phyloP scores from a whole-genome alignment of 2,888 invertebrate species.

The Ornithoptera alexandrae region DNA sequence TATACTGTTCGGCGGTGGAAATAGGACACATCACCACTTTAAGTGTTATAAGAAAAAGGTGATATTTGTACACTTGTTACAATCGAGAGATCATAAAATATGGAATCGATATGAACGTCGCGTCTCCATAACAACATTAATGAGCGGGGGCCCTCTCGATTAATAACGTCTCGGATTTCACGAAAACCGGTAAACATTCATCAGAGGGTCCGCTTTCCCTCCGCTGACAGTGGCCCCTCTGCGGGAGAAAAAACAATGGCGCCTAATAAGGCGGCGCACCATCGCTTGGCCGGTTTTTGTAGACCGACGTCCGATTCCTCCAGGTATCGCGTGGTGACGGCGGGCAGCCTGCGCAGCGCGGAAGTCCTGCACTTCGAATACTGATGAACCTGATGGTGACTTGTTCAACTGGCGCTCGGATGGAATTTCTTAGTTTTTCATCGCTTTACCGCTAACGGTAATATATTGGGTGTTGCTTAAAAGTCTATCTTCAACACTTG shows the following conservation, averaged over 20 bases:
- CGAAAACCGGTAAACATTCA: slow-evolving; percentile 42
- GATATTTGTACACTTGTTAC: not conserved
- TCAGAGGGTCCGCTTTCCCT: slow-evolving; percentile 37
- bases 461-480: no score
- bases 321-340: slow-evolving; percentile 12
- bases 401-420: no score
- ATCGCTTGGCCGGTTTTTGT: slow-evolving; percentile 37
- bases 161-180: slow-evolving; percentile 35
- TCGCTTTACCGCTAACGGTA: no score
- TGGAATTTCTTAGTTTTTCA: no score
- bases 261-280: slow-evolving; percentile 54
- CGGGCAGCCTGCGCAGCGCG: slow-evolving; percentile 5
- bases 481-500: no score
- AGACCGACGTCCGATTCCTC: slow-evolving; percentile 20
- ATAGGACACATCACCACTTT: no score
- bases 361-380: slow-evolving; percentile 17
- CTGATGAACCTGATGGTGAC: slow-evolving; percentile 2
- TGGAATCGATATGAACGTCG: slow-evolving; percentile 22
- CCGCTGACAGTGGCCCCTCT: slow-evolving; percentile 28
- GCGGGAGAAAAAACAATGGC: slow-evolving; percentile 59
- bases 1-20: no score
- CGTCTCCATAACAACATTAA: slow-evolving; percentile 22
- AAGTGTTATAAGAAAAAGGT: no score
- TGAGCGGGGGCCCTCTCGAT: slow-evolving; percentile 26
- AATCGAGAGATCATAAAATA: slow-evolving; percentile 16